These are phyloP conservation scores for Heteromormyrus szaboi DNA, from an alignment of 2,797 vertebrate genomes.

Conservation along the genomic window DNA sequence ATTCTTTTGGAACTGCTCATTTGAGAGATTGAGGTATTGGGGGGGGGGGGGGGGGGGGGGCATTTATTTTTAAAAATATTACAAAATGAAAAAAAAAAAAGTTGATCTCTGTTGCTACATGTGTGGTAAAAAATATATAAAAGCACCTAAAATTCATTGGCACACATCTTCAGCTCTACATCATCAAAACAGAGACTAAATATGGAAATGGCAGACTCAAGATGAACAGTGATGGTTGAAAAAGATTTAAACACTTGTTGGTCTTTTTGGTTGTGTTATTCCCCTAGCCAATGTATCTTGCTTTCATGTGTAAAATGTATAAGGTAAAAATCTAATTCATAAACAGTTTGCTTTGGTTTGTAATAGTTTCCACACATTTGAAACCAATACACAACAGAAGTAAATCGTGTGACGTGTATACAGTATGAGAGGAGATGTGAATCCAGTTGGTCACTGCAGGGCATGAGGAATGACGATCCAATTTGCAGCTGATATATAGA, in stretches of 20 bases:
- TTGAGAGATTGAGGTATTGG: neutral
- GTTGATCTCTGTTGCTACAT: neutral
- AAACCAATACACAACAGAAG: neutral
- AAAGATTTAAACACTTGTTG: neutral
- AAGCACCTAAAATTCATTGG: neutral
- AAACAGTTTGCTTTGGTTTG: neutral
- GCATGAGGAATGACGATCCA: neutral
- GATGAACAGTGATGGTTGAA: neutral
- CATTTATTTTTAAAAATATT: too few species aligned
- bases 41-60: too few species aligned
- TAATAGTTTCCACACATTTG: neutral
- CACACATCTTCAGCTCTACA: neutral
- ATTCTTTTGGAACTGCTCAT: neutral
- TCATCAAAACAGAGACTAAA: neutral
- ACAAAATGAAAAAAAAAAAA: too few species aligned
- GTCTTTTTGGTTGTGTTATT: neutral
- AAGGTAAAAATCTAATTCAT: neutral
- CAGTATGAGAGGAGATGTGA: neutral
- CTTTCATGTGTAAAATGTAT: neutral
- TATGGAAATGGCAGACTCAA: neutral
- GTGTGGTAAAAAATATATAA: neutral
- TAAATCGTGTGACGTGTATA: neutral
- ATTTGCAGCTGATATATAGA: neutral
- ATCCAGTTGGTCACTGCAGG: neutral
- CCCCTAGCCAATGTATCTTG: neutral